phyloP scores from a whole-genome alignment of 2,888 invertebrate species.

The Periphyllus acericola region DNA sequence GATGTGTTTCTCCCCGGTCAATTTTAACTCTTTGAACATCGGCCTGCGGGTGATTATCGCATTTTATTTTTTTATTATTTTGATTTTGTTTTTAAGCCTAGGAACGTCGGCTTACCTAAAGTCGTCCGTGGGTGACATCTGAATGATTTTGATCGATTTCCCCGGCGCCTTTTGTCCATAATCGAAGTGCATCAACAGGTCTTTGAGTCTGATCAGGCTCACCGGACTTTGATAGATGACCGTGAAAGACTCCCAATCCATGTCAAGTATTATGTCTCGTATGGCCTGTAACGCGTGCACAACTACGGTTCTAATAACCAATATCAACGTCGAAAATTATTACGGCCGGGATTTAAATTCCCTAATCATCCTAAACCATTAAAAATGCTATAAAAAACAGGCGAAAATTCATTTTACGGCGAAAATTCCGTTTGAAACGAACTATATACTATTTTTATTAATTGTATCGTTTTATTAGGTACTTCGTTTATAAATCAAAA shows the following conservation, averaged over 20 bases:
- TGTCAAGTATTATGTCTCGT: constrained; percentile 76
- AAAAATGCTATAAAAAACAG: too few relatives aligned
- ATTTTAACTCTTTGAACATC: constrained; percentile 77
- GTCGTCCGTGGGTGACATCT: constrained; percentile 73
- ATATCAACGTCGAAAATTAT: too few relatives aligned
- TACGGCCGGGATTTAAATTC: too few relatives aligned
- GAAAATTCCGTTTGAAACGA: too few relatives aligned
- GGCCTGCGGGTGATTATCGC: constrained; percentile 68
- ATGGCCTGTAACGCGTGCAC: constrained; percentile 69
- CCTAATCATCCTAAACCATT: too few relatives aligned
- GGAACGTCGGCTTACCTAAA: constrained; percentile 73
- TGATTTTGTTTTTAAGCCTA: neutral
- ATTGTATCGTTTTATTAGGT: too few relatives aligned
- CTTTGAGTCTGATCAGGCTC: constrained; percentile 77
- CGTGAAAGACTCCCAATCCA: constrained; percentile 87
- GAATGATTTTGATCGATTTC: constrained; percentile 72
- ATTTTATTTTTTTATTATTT: neutral
- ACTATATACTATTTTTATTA: too few relatives aligned
- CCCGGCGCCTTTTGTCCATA: constrained; percentile 62
- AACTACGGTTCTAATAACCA: neutral
- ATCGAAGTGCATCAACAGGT: constrained; percentile 71
- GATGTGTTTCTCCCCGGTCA: constrained; percentile 76
- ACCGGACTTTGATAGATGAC: constrained; percentile 85
- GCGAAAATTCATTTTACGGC: too few relatives aligned
- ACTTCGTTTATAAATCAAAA: too few relatives aligned